phyloP scores from a whole-genome alignment of 92 coral and sea anemone genomes.

The Zoanthus solanderi region DNA sequence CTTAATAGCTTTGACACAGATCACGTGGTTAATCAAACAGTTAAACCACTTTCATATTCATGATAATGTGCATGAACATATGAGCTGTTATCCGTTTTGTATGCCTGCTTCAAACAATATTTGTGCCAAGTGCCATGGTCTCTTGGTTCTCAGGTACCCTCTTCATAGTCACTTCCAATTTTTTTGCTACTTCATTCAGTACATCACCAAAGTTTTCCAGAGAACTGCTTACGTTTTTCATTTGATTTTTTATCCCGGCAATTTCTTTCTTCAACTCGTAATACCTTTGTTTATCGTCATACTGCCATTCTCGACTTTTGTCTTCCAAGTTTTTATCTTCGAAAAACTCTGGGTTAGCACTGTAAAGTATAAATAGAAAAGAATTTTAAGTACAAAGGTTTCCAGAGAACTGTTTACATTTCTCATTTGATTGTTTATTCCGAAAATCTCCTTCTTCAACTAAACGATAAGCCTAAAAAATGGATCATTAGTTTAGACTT shows the following conservation, averaged over 20 bases:
- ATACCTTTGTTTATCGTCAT: conserved; percentile 1
- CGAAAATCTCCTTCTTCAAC: no score
- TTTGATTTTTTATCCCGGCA: conserved; percentile 8
- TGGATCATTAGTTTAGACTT: no score
- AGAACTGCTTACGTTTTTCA: not conserved
- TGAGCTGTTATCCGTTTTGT: not conserved
- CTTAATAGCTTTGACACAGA: no score
- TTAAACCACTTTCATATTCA: not conserved
- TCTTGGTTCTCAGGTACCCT: not conserved
- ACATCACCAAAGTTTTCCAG: conserved; percentile 23
- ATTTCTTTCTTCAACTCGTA: conserved; percentile 4
- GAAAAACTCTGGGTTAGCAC: conserved; percentile 16
- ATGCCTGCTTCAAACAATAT: not conserved
- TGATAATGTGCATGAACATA: not conserved
- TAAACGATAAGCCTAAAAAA: no score
- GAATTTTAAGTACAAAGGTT: not conserved
- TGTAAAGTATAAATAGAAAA: not conserved
- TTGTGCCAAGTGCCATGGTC: not conserved
- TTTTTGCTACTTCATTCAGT: conserved; percentile 19
- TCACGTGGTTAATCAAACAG: not conserved
- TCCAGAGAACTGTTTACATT: no score
- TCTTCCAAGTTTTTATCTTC: conserved; percentile 26
- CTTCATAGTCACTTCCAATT: not conserved
- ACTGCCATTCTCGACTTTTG: not conserved
- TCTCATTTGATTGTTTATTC: not conserved